Evolutionary conservation across 2,888 invertebrate genomes (phyloP), one percentile per base, ranked within the genome.

Genomic region (Cheilosia vulpina): DNA sequence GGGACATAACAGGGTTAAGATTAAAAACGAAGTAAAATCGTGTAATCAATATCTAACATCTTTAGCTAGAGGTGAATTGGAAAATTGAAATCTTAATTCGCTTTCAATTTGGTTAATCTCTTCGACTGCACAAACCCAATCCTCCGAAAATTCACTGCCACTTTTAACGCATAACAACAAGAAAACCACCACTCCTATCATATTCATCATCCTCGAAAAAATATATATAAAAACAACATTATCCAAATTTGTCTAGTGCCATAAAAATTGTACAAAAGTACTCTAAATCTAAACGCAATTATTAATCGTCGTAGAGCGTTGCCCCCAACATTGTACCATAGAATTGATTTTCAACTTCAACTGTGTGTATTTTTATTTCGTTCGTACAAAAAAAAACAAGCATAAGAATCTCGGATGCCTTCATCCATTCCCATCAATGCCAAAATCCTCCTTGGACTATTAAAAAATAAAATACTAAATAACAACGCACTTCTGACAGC

Each of bases 211-310:
- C 11, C 2, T 38, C 24, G 9, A 27, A 11, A 52, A 52, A 34
- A 52, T 5, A 21, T 57, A 53, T 7, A 47, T 27, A 41, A 58
- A 5, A 24, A 43, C 38, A 45, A 17, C 9, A 66, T 58, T 19
- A 69, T 55, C 66, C 66, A 71, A 81, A 65, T 38, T 57, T 60
- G 66, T 55, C 66, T 55, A 85, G 85, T 85, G 85, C 85, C 85
- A 85, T 85, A 85, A 43, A 75, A 71, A 72, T 77, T 43, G 71
- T 75, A 85, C 75, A 85, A 76, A 57, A 57, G 52, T n/a, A 50
- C 34, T 34, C 11, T 34, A 76, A 62, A 41, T 66, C 60, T 50
- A 66, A 72, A 57, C 2, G 53, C 15, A 43, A 57, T 17, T 24
- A 41, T 21, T 41, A 68, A 45, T 24, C 60, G 31, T 27, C 57